Conservation (phyloP, 2,113 vertebrate species). For the Cichladusa arquata region DNA sequence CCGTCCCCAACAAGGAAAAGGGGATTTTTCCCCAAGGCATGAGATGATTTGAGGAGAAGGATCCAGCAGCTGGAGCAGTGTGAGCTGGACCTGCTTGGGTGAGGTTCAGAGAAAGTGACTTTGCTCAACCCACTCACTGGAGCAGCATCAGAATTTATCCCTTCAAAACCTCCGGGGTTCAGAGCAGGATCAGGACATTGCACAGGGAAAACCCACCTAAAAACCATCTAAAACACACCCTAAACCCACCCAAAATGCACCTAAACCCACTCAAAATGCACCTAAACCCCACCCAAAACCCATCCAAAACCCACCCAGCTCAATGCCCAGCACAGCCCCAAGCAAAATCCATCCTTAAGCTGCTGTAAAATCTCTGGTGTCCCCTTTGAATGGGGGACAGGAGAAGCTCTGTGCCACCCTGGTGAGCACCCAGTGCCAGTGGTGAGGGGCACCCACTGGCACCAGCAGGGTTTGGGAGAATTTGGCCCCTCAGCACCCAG, state of each 20-base stretch:
- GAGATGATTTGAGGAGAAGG: not conserved
- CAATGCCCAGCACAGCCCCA: accelerated
- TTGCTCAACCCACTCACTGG: accelerated
- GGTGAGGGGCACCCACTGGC: accelerated
- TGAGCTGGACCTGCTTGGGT: accelerated
- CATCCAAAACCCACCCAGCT: accelerated
- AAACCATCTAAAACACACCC: not conserved
- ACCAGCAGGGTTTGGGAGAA: accelerated
- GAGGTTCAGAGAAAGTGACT: not conserved
- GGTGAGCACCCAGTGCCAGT: accelerated
- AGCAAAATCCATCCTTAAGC: not conserved
- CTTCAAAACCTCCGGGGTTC: not conserved
- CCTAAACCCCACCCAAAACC: not conserved
- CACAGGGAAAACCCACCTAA: not conserved
- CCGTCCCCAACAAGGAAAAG: not conserved
- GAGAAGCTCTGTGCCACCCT: not conserved
- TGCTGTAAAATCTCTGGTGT: not conserved
- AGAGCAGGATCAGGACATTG: not conserved
- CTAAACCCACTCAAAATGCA: not conserved
- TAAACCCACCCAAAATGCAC: too few species aligned
- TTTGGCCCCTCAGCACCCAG: not conserved
- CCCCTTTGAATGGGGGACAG: not conserved
- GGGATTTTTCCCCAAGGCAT: not conserved
- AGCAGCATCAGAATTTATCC: not conserved
- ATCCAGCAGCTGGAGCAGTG: not conserved